These are phyloP conservation scores for Tenthredo amoena DNA, from an alignment of 2,888 invertebrate species.

Conservation along the genomic window DNA sequence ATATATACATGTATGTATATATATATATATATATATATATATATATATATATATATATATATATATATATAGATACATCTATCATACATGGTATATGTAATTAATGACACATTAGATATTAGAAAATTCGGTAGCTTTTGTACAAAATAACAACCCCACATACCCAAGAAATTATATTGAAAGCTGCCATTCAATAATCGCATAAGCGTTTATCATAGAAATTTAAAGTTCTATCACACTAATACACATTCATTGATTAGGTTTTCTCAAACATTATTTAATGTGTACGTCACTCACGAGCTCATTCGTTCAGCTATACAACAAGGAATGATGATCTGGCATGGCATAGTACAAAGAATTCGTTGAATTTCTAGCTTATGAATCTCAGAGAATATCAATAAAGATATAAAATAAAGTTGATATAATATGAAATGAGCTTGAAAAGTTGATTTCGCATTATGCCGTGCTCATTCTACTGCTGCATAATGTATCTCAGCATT, in stretches of 20 bases:
- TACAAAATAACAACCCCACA: neutral
- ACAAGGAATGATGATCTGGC: constrained; percentile 1
- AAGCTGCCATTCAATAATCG: neutral
- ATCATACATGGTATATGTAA: constrained; percentile 17
- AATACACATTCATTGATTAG: neutral
- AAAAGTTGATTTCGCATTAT: neutral
- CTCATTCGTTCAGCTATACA: constrained; percentile 1
- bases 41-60: neutral
- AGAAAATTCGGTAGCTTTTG: neutral
- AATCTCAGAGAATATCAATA: neutral
- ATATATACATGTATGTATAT: neutral
- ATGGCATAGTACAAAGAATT: neutral
- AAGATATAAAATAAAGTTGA: neutral
- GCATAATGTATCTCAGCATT: neutral
- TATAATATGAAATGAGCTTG: neutral
- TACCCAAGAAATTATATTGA: neutral
- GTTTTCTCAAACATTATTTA: neutral
- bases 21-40: neutral
- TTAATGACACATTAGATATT: constrained; percentile 20
- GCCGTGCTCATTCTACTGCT: neutral
- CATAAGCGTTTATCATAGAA: neutral
- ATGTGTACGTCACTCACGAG: neutral
- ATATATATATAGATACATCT: constrained; percentile 30
- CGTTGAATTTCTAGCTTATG: neutral
- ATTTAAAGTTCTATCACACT: neutral